phyloP scores from a whole-genome alignment of 2,113 vertebrate genomes.

The Tragulus kanchil region DNA sequence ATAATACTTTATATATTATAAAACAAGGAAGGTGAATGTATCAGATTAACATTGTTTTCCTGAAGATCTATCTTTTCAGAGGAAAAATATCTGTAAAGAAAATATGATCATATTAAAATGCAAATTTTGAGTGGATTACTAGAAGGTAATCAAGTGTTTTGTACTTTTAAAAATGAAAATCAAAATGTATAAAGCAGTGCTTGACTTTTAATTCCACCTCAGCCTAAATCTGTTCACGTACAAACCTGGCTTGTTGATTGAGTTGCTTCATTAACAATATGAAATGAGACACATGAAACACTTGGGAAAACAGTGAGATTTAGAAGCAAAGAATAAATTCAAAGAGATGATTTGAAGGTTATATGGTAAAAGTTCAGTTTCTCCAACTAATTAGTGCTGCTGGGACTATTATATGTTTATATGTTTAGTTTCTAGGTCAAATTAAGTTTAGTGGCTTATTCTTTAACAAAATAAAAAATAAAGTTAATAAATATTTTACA shows the following conservation, averaged over 20 bases:
- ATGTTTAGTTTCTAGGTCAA: constrained; percentile 87
- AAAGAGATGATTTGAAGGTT: constrained; percentile 89
- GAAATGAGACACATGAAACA: constrained; percentile 86
- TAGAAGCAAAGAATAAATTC: constrained; percentile 85
- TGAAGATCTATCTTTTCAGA: background rate
- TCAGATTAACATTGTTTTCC: constrained; percentile 15
- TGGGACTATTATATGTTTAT: constrained; percentile 84
- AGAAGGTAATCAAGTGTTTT: background rate
- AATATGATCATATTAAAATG: background rate
- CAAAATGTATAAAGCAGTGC: background rate
- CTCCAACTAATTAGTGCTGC: constrained; percentile 88
- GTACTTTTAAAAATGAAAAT: constrained; percentile 49
- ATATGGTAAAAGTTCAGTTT: constrained; percentile 85
- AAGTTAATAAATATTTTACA: constrained; percentile 81
- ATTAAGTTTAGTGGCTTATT: constrained; percentile 80
- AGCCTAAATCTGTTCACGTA: constrained; percentile 75
- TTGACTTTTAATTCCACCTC: constrained; percentile 73
- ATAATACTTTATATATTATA: background rate
- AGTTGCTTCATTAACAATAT: constrained; percentile 88
- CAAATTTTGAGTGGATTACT: background rate
- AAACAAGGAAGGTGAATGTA: background rate
- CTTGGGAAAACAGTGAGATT: constrained; percentile 85
- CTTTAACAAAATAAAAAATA: constrained; percentile 80
- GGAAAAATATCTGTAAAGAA: background rate
- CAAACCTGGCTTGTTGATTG: constrained; percentile 84